Percentiles rank a stretch among this genome's conserved stretches.
phyloP scores from a whole-genome alignment of 2,888 invertebrate genomes.

The Ellobium chinense region DNA sequence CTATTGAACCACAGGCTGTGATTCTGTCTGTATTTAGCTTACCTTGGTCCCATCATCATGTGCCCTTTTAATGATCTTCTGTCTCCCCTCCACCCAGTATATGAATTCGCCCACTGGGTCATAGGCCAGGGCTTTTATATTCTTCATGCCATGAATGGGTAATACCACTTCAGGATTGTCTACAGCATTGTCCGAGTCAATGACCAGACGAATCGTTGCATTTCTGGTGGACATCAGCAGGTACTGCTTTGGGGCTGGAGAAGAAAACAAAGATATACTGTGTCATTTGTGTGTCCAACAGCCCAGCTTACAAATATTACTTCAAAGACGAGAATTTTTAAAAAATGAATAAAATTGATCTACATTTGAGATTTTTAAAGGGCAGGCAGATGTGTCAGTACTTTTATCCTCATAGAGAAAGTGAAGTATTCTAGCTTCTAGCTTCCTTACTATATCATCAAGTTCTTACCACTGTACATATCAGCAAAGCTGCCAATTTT shows the following conservation, averaged over 20 bases:
- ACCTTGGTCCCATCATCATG: conserved; percentile 86
- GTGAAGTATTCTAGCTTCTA: no score
- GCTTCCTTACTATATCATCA: no score
- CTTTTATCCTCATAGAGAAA: no score
- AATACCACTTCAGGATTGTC: conserved; percentile 89
- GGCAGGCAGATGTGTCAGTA: no score
- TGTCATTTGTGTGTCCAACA: no score
- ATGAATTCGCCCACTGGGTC: conserved; percentile 87
- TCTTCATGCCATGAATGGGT: conserved; percentile 91
- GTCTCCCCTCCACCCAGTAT: conserved; percentile 91
- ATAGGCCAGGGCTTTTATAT: conserved; percentile 92
- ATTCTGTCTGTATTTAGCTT: no score
- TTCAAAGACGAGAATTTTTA: no score
- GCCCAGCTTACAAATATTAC: no score
- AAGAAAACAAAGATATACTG: not conserved
- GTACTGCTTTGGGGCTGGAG: conserved; percentile 89
- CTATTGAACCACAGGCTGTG: no score
- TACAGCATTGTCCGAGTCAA: conserved; percentile 80
- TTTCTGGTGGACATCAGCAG: conserved; percentile 92
- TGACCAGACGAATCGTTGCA: conserved; percentile 88
- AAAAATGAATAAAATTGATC: not conserved
- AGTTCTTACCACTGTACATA: no score
- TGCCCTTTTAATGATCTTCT: conserved; percentile 88
- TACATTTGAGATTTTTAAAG: no score
- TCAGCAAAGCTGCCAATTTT: no score